Conservation (phyloP, 2,888 invertebrate species). For the Thymelicus acteon region DNA sequence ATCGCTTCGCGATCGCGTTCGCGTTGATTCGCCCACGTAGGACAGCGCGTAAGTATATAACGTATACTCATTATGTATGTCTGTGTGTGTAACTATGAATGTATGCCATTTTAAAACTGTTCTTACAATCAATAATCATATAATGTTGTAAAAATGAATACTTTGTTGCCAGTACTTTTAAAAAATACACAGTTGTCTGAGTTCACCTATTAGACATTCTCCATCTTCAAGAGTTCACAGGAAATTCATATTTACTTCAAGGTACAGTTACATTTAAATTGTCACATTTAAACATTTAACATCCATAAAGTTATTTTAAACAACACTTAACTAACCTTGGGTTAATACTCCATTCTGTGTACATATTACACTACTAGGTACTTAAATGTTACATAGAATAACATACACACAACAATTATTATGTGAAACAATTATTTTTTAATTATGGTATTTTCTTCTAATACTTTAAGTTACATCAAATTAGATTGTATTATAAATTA, state of each 20-base stretch:
- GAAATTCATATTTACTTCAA: background rate
- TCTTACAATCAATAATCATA: no score
- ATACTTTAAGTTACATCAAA: background rate
- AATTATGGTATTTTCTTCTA: background rate
- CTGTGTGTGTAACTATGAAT: no score
- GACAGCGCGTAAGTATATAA: no score
- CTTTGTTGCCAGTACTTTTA: background rate
- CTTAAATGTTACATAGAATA: background rate
- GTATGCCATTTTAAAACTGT: no score
- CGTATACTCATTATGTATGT: no score
- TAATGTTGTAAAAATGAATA: background rate
- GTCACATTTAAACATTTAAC: background rate
- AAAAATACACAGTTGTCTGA: background rate
- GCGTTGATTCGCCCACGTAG: no score
- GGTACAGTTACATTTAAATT: background rate
- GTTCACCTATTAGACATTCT: background rate
- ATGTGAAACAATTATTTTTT: background rate
- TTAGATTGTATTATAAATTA: background rate
- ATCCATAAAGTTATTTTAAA: background rate
- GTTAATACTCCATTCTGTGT: constrained; percentile 1
- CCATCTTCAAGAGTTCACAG: background rate
- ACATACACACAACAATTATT: background rate
- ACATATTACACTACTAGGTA: background rate
- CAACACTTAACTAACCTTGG: background rate
- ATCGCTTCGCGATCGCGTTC: no score